Percentiles rank a stretch among this genome's conserved stretches.
phyloP scores from a whole-genome alignment of 2,113 vertebrate genomes.

The Burhinus oedicnemus region DNA sequence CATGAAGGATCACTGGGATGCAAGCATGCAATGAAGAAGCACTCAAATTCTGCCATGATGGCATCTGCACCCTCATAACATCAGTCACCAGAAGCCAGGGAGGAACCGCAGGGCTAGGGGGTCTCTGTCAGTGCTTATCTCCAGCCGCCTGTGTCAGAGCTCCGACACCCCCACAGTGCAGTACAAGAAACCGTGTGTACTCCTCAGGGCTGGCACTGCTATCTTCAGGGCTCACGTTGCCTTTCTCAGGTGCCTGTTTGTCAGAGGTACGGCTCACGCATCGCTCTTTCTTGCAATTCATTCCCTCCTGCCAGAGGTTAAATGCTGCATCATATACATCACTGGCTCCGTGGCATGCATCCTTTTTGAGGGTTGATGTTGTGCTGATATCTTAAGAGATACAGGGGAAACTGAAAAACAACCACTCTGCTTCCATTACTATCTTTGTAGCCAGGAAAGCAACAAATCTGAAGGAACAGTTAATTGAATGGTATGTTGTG shows the following conservation, averaged over 20 bases:
- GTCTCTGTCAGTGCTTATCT: neutral
- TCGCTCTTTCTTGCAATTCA: neutral
- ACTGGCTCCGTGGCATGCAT: neutral
- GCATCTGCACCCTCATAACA: neutral
- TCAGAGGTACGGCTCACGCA: neutral
- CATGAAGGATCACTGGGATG: neutral
- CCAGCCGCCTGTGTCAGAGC: neutral
- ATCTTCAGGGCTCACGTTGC: neutral
- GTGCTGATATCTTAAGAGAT: neutral
- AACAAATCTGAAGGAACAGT: neutral
- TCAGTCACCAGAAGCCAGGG: neutral
- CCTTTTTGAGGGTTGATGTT: neutral
- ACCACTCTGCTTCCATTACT: neutral
- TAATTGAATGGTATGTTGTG: neutral
- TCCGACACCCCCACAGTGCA: neutral
- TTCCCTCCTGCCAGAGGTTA: neutral
- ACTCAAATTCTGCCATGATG: neutral
- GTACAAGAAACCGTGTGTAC: neutral
- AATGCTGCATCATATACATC: neutral
- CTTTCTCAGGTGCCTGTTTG: neutral
- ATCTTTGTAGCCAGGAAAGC: neutral
- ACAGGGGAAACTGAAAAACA: neutral
- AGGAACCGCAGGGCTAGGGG: neutral
- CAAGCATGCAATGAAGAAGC: neutral
- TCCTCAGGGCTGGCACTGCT: neutral